These are phyloP conservation scores for Cyprinodon diabolis DNA, from an alignment of 2,797 vertebrate genomes.

Conservation along the genomic window DNA sequence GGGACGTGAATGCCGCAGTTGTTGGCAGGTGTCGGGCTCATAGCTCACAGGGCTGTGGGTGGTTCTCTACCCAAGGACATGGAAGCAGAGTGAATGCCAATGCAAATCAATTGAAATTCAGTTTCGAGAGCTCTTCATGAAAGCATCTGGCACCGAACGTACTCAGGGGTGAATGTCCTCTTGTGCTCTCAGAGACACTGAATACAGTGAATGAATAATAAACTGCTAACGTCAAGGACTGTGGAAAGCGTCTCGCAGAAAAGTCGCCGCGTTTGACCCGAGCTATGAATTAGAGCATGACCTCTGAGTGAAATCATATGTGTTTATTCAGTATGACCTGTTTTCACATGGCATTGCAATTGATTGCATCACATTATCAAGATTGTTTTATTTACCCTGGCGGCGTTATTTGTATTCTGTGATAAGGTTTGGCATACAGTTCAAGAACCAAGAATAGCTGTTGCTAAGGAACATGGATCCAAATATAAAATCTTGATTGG, in stretches of 20 bases:
- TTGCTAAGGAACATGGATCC: constrained; percentile 66
- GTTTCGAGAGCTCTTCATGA: constrained; percentile 65
- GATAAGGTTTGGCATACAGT: constrained; percentile 63
- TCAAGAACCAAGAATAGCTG: constrained; percentile 68
- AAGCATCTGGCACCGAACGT: constrained; percentile 63
- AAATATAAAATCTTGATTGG: constrained; percentile 62
- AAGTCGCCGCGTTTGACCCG: constrained; percentile 54
- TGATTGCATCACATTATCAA: constrained; percentile 73
- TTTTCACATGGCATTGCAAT: constrained; percentile 63
- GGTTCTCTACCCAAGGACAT: constrained; percentile 65
- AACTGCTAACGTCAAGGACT: constrained; percentile 65
- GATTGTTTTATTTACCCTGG: constrained; percentile 72
- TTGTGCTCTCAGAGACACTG: constrained; percentile 43
- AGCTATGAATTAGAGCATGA: constrained; percentile 30
- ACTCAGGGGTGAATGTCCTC: constrained; percentile 61
- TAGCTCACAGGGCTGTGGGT: constrained; percentile 45
- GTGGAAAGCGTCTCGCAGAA: constrained; percentile 34
- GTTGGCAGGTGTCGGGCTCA: constrained; percentile 55
- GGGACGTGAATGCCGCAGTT: constrained; percentile 61
- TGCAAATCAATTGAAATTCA: constrained; percentile 76
- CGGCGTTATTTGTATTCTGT: constrained; percentile 61
- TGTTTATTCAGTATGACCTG: constrained; percentile 45
- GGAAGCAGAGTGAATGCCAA: constrained; percentile 64
- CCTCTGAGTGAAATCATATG: constrained; percentile 6
- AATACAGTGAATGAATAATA: constrained; percentile 67